Percentiles rank a stretch among this genome's conserved stretches.
These are phyloP conservation scores for Pholis gunnellus DNA, from an alignment of 2,113 vertebrate species.

Conservation along the genomic window DNA sequence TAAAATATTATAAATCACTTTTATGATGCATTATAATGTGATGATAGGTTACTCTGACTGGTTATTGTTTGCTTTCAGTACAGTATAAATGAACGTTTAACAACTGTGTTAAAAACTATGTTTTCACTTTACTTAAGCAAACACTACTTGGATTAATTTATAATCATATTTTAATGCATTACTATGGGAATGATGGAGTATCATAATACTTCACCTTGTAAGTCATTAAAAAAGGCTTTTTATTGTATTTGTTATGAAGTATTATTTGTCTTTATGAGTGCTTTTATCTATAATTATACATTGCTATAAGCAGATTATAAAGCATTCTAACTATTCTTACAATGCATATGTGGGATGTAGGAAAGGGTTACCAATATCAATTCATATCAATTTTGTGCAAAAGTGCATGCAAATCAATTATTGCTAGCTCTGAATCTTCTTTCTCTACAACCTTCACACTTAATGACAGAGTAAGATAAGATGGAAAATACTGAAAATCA, in stretches of 20 bases:
- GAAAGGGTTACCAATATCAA: background rate
- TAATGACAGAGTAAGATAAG: conserved; percentile 3
- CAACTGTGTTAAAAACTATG: too few species aligned
- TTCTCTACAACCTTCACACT: background rate
- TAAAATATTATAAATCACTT: too few species aligned
- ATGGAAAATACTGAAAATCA: conserved; percentile 12
- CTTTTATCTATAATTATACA: background rate
- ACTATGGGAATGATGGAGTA: background rate
- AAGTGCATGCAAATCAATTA: background rate
- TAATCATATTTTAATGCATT: background rate
- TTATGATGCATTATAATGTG: too few species aligned
- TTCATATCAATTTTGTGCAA: background rate
- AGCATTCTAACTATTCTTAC: background rate
- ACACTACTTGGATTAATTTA: background rate
- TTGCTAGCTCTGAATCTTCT: background rate
- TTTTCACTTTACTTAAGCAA: too few species aligned
- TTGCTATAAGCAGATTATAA: background rate
- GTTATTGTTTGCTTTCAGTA: too few species aligned
- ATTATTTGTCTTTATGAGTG: background rate
- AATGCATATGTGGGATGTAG: background rate
- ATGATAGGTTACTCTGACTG: too few species aligned
- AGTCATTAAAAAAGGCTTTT: background rate
- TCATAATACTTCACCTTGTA: background rate
- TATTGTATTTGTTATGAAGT: background rate
- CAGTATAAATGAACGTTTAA: too few species aligned